Base-by-base conservation (phyloP, 37 sponge, comb jelly and placozoan species). In the Tethya wilhelma region DNA sequence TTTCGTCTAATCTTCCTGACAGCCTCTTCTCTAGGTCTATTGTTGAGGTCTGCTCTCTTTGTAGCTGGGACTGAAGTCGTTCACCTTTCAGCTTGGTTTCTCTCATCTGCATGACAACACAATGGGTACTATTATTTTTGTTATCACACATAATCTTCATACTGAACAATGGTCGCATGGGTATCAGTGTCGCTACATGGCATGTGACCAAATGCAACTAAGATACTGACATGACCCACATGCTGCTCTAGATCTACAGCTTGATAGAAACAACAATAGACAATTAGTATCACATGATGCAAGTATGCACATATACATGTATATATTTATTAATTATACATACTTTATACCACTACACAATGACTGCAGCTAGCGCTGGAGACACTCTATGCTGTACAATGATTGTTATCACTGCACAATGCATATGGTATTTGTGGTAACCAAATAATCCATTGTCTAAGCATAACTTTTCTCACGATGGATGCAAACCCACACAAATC, bases 31-130 rank as follows among this genome's bases (percentile, higher is more conserved):
- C 87, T 36, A 67, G 66, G 59, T 74, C 67, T 22, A 17, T 34
- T 12, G 22, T 42, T 23, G 55, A 49, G 1, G 25, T 23, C 38
- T 77, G 74, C 55, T 90, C 91, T 14, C 40, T 57, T 4, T 57
- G 56, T 58, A 90, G 20, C 26, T 40, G 37, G 5, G 76, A 55
- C 43, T 80, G 37, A 44, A 74, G 19, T 32, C 75, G 57, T 58
- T 84, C 81, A 29, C 46, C 57, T 38, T 80, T 80, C 7, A 62
- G 70, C 31, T 69, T 73, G 32, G 40, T 64, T 56, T 88, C 88
- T 44, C 64, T 74, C 68, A 79, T 9, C 67, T 65, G 67, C 5
- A 56, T 7, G 4, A 19, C 9, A 36, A 30, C 9, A 26, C 12
- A 36, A 67, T 3, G 17, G 28, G 39, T 23, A 32, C 11, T 36